Evolutionary conservation across 2,113 vertebrate genomes (phyloP).

Genomic region (Scytalopus superciliaris): DNA sequence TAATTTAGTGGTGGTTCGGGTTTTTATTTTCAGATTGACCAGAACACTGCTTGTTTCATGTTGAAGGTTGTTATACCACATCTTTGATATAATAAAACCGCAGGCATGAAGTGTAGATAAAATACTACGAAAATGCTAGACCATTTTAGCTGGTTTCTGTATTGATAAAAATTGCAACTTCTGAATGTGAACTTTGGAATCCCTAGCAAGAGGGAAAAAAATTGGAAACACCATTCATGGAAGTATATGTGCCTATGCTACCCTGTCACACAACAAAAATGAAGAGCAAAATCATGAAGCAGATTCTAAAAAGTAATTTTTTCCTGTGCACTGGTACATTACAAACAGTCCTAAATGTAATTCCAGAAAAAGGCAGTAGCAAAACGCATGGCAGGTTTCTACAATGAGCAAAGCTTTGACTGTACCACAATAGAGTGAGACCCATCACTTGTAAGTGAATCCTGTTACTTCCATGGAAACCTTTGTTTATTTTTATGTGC

Average conservation of each 20-base stretch:
- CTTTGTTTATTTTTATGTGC: background rate
- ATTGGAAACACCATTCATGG: background rate
- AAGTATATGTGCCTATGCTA: background rate
- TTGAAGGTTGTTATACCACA: background rate
- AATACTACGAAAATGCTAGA: background rate
- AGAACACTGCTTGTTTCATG: background rate
- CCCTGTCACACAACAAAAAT: background rate
- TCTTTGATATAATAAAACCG: background rate
- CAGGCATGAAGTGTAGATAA: background rate
- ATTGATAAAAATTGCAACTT: background rate
- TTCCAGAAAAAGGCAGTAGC: background rate
- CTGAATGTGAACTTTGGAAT: background rate
- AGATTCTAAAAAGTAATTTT: background rate
- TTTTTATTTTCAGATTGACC: background rate
- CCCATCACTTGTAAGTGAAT: background rate
- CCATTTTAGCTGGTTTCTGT: fast-evolving
- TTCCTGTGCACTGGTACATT: background rate
- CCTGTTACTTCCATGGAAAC: background rate
- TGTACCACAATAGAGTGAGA: background rate
- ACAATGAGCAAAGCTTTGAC: background rate
- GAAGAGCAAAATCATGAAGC: background rate
- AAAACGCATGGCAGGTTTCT: background rate
- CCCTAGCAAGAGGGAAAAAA: background rate
- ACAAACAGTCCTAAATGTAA: background rate
- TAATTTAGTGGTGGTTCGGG: background rate